Evolutionary conservation across 2,888 invertebrate genomes (phyloP).

Genomic region (Rotaria socialis): DNA sequence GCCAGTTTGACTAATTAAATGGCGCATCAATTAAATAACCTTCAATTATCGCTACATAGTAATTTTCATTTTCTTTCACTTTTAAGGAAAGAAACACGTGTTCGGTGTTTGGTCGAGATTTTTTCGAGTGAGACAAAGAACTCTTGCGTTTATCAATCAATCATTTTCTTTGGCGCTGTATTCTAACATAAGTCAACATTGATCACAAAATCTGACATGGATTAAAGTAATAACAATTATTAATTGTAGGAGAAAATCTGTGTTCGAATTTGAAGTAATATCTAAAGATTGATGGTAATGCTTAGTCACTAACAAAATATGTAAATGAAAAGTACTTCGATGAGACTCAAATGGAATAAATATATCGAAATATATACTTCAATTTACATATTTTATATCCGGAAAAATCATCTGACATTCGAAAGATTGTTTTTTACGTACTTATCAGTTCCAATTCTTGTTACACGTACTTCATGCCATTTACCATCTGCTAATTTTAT

Average conservation of each 20-base stretch:
- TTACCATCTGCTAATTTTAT: conserved; percentile 32
- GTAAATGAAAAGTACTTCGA: background rate
- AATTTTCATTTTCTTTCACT: too few relatives aligned
- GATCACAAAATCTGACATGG: background rate
- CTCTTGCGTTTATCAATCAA: background rate
- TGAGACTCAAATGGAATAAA: background rate
- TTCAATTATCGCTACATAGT: too few relatives aligned
- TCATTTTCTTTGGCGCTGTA: too few relatives aligned
- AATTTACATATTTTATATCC: background rate
- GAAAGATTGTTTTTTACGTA: background rate
- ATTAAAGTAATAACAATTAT: background rate
- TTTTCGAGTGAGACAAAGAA: background rate
- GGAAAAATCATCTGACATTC: background rate
- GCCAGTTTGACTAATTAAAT: too few relatives aligned
- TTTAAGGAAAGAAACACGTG: too few relatives aligned
- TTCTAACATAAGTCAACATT: background rate
- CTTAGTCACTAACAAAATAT: background rate
- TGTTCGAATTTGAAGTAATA: background rate
- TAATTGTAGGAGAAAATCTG: too few relatives aligned
- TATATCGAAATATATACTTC: background rate
- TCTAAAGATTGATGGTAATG: background rate
- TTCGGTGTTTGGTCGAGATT: too few relatives aligned
- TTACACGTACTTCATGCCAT: conserved; percentile 30
- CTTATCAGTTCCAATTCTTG: conserved; percentile 29
- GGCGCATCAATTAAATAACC: too few relatives aligned